Conservation (phyloP, 2,888 invertebrate genomes). For the Hyppa rectilinea region DNA sequence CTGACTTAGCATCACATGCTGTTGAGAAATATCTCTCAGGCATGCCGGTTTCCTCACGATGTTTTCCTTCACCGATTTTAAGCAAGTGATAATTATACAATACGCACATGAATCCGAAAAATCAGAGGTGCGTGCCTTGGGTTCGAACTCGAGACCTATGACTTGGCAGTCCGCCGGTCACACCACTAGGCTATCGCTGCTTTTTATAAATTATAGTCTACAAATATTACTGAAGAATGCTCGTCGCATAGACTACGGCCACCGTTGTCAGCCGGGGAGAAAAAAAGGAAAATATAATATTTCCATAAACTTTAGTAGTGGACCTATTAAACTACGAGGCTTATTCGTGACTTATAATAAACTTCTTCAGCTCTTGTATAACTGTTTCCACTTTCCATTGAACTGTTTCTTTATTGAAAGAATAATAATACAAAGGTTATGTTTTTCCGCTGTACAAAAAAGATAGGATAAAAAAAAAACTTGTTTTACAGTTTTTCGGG, state of each 20-base stretch:
- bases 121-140: too few relatives aligned
- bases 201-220: conserved; percentile 23
- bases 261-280: conserved; percentile 24
- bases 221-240: conserved; percentile 20
- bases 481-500: background rate
- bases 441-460: too few relatives aligned
- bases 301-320: conserved; percentile 49
- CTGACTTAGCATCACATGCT: too few relatives aligned
- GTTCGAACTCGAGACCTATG: too few relatives aligned
- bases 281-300: conserved; percentile 28
- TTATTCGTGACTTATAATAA: conserved; percentile 37
- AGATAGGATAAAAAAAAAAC: background rate
- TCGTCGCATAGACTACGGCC: conserved; percentile 24
- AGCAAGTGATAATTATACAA: too few relatives aligned
- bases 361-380: conserved; percentile 8
- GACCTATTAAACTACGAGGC: conserved; percentile 49
- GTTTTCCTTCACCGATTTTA: too few relatives aligned
- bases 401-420: background rate
- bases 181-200: too few relatives aligned
- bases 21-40: too few relatives aligned
- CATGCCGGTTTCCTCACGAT: too few relatives aligned
- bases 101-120: too few relatives aligned
- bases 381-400: background rate
- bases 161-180: too few relatives aligned
- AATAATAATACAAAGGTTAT: background rate